phyloP scores from a whole-genome alignment of 2,888 invertebrate species.

The Embidobia sp. region DNA sequence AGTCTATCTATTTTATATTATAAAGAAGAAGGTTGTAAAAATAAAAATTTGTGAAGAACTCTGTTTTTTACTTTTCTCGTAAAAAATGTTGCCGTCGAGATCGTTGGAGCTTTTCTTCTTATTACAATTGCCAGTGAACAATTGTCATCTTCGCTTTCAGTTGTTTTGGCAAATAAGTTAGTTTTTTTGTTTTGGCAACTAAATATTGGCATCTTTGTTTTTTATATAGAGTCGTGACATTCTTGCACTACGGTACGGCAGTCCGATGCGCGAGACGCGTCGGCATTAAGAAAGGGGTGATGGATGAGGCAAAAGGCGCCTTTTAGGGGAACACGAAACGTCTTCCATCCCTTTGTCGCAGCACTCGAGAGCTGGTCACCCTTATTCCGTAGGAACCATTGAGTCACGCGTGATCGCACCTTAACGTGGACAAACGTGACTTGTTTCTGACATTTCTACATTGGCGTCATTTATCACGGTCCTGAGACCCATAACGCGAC shows the following conservation, averaged over 20 bases:
- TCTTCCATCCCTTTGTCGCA: conserved; percentile 69
- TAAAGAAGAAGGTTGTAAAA: no score
- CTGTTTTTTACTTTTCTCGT: no score
- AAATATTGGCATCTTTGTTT: no score
- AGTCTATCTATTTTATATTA: no score
- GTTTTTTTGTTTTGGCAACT: no score
- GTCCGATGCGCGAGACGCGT: conserved; percentile 63
- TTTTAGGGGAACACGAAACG: conserved; percentile 69
- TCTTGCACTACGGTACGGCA: conserved; percentile 65
- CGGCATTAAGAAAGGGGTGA: conserved; percentile 67
- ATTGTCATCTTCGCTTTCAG: no score
- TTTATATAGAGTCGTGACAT: conserved; percentile 62
- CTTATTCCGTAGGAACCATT: conserved; percentile 48
- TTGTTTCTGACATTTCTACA: conserved; percentile 61
- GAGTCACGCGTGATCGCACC: conserved; percentile 63
- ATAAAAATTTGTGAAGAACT: no score
- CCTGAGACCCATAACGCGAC: conserved; percentile 35
- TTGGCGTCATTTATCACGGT: conserved; percentile 58
- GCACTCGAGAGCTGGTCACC: conserved; percentile 56
- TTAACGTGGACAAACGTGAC: conserved; percentile 64
- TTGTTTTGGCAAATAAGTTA: no score
- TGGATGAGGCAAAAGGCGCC: conserved; percentile 72
- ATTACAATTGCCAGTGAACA: no score
- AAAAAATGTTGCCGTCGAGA: conserved; percentile 59
- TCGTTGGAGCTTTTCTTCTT: conserved; percentile 62